Conservation (phyloP, 1,140 invertebrate genomes). For the Apis cerana region DNA sequence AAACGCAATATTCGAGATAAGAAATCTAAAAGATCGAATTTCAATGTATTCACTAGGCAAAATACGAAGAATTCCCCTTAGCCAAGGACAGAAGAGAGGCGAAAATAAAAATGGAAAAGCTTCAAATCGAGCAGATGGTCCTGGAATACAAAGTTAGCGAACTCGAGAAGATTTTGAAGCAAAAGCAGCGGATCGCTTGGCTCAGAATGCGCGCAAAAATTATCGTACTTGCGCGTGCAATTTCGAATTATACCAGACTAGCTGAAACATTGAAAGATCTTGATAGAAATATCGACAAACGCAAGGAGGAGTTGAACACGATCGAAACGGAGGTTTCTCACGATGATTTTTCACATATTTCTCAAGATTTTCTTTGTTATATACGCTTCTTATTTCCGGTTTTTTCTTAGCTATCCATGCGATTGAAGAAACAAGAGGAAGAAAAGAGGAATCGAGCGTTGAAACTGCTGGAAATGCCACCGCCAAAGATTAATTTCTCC, state of each 20-base stretch:
- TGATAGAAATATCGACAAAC: not conserved
- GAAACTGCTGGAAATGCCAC: conserved; percentile 56
- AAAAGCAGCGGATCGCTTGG: conserved; percentile 25
- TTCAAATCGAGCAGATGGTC: conserved; percentile 34
- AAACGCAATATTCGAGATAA: not conserved
- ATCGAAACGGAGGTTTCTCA: conserved; percentile 38
- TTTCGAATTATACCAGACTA: not conserved
- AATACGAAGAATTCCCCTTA: conserved; percentile 54
- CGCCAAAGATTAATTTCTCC: conserved; percentile 50
- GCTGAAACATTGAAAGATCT: not conserved
- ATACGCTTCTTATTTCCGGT: not conserved
- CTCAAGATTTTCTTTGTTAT: not conserved
- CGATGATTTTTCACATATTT: not conserved
- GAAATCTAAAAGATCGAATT: not conserved
- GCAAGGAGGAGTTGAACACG: not conserved
- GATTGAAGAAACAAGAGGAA: conserved; percentile 31
- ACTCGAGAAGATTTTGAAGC: not conserved
- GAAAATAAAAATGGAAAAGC: conserved; percentile 17
- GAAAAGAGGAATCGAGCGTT: conserved; percentile 23
- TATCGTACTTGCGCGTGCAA: conserved; percentile 16
- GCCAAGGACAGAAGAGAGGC: conserved; percentile 28
- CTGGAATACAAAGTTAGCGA: conserved; percentile 27
- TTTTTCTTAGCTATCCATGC: conserved; percentile 15
- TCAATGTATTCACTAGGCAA: conserved; percentile 10
- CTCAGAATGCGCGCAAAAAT: conserved; percentile 33